Evolutionary conservation across 2,888 invertebrate genomes (phyloP).

Genomic region (Aradus depressus): DNA sequence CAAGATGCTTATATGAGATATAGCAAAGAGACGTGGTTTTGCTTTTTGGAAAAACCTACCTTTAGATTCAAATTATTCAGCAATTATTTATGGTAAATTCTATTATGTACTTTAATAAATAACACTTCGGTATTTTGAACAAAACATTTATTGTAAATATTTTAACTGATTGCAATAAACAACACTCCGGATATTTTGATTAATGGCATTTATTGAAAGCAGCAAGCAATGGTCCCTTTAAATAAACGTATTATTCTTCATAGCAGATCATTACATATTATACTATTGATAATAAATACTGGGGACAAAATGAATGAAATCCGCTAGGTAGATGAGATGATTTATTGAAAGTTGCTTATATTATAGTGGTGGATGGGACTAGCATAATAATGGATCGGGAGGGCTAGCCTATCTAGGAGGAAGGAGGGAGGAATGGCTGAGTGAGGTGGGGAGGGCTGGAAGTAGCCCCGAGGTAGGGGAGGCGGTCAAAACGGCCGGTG

Average conservation of each 20-base stretch:
- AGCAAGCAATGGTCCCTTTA: neutral
- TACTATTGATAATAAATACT: neutral
- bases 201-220: neutral
- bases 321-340: neutral
- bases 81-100: too few relatives aligned
- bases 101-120: too few relatives aligned
- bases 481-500: slow-evolving; percentile 8
- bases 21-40: too few relatives aligned
- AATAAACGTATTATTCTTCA: slow-evolving; percentile 2
- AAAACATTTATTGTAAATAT: too few relatives aligned
- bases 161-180: too few relatives aligned
- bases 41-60: too few relatives aligned
- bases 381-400: neutral
- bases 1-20: too few relatives aligned
- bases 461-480: slow-evolving; percentile 22
- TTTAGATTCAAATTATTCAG: too few relatives aligned
- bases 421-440: neutral
- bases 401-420: neutral
- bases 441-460: slow-evolving; percentile 2
- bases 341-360: slow-evolving; percentile 13
- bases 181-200: too few relatives aligned
- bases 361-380: too few relatives aligned
- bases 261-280: neutral
- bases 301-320: neutral
- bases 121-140: too few relatives aligned